Evolutionary conservation across 1,140 invertebrate species (phyloP), one percentile per base, ranked within the genome.

Genomic region (Caenorhabditis inopinata): DNA sequence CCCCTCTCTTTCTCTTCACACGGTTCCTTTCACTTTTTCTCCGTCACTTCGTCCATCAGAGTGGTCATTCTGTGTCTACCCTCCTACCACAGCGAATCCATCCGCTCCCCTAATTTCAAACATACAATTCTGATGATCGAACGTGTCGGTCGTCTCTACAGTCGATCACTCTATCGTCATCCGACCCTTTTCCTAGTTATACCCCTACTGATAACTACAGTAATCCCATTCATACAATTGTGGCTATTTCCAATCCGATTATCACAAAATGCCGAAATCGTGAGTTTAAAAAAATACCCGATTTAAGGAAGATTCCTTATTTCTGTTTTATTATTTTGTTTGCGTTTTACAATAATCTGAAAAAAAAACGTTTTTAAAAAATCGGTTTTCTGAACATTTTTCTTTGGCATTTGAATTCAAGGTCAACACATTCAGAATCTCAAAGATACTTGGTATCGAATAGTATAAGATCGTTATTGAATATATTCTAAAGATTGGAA

Each of bases 251-350:
- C 86, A 0, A 47, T 87, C 16, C 38, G 48, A 11, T 76, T 86
- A 18, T 79, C 83, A 12, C 78, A 81, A 74, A 87, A 85, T 82
- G 85, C 86, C 0, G 86, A 87, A 77, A 87, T 86, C 53, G 85
- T 86, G 42, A 68, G 79, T 76, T 45, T 76, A 45, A 12, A 16
- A 76, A 23, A n/a, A n/a, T n/a, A n/a, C n/a, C n/a, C n/a, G n/a
- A n/a, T n/a, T n/a, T n/a, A n/a, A n/a, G n/a, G n/a, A n/a, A n/a
- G n/a, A n/a, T n/a, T n/a, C n/a, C n/a, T n/a, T n/a, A n/a, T n/a
- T n/a, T n/a, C n/a, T n/a, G n/a, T n/a, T n/a, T n/a, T n/a, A n/a
- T n/a, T n/a, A n/a, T n/a, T n/a, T n/a, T n/a, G n/a, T n/a, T n/a
- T n/a, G n/a, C n/a, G n/a, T n/a, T n/a, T n/a, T n/a, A n/a, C n/a